Percentiles rank a stretch among this genome's conserved stretches.
Evolutionary conservation across 2,113 vertebrate genomes (phyloP).

Genomic region (Thamnaconus septentrionalis): DNA sequence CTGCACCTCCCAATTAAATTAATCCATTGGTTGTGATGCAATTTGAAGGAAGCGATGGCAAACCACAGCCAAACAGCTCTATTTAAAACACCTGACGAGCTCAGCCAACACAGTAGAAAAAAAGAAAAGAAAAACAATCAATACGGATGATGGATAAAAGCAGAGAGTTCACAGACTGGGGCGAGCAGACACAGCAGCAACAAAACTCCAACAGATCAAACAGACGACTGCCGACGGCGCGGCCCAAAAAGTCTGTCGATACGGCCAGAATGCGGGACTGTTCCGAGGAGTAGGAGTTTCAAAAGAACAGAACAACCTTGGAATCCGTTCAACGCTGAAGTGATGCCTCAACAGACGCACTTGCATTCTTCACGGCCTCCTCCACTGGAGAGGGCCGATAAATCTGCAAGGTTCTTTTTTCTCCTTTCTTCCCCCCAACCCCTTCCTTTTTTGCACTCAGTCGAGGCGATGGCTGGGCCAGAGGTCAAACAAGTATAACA

Average conservation of each 20-base stretch:
- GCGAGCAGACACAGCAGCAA: neutral
- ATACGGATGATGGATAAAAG: conserved; percentile 31
- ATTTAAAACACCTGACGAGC: conserved; percentile 23
- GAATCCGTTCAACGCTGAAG: conserved; percentile 22
- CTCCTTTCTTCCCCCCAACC: conserved; percentile 28
- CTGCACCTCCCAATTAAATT: too few relatives aligned
- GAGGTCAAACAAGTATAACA: conserved; percentile 68
- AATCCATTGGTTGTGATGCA: too few relatives aligned
- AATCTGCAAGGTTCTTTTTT: conserved; percentile 35
- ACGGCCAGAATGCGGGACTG: conserved; percentile 11
- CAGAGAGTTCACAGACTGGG: conserved; percentile 22
- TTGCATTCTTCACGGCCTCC: conserved; percentile 27
- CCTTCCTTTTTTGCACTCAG: conserved; percentile 42
- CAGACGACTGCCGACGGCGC: conserved; percentile 20
- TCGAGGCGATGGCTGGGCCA: conserved; percentile 46
- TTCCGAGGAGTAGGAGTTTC: conserved; percentile 11
- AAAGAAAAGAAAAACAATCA: conserved; percentile 6
- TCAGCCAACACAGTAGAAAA: conserved; percentile 25
- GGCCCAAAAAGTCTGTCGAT: conserved; percentile 6
- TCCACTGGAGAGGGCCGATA: conserved; percentile 39
- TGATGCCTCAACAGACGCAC: conserved; percentile 3
- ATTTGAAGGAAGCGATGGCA: too few relatives aligned
- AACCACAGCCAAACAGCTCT: conserved; percentile 21
- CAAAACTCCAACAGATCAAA: conserved; percentile 27
- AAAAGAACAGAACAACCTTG: conserved; percentile 6